A percentile compares a stretch with the other conserved stretches of the same genome.
Conservation (phyloP, 1,140 invertebrate species). For the Magallana ariakensis region DNA sequence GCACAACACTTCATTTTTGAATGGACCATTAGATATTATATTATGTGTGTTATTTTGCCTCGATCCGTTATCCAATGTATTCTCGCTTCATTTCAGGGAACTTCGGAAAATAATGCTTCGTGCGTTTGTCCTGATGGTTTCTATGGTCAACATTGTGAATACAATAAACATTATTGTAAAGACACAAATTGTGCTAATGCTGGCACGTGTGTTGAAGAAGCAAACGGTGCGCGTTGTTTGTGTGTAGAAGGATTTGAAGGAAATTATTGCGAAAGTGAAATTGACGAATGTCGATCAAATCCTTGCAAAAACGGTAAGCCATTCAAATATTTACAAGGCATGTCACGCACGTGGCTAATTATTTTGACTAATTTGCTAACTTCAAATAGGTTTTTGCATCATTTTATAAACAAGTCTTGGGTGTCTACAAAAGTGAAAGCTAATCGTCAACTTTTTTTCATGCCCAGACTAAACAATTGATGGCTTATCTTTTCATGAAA, state of each 20-base stretch:
- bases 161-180: slow-evolving; percentile 9
- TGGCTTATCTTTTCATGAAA: neutral
- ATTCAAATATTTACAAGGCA: neutral
- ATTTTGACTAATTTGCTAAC: neutral
- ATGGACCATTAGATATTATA: no score
- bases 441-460: neutral
- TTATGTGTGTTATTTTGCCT: no score
- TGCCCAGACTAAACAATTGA: slow-evolving; percentile 11
- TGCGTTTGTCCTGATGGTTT: neutral
- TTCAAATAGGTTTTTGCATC: neutral
- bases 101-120: neutral
- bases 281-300: slow-evolving; percentile 31
- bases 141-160: neutral
- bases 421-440: slow-evolving; percentile 1
- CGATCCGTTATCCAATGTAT: no score
- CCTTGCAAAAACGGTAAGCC: slow-evolving; percentile 22
- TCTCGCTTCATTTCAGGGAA: neutral
- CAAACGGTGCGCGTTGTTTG: slow-evolving; percentile 40
- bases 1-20: no score
- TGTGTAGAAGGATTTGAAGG: slow-evolving; percentile 22
- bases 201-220: neutral
- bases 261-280: slow-evolving; percentile 32
- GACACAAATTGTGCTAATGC: neutral
- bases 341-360: neutral
- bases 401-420: slow-evolving; percentile 33